Evolutionary conservation across 2,888 invertebrate species (phyloP).

Genomic region (Crioceris asparagi): DNA sequence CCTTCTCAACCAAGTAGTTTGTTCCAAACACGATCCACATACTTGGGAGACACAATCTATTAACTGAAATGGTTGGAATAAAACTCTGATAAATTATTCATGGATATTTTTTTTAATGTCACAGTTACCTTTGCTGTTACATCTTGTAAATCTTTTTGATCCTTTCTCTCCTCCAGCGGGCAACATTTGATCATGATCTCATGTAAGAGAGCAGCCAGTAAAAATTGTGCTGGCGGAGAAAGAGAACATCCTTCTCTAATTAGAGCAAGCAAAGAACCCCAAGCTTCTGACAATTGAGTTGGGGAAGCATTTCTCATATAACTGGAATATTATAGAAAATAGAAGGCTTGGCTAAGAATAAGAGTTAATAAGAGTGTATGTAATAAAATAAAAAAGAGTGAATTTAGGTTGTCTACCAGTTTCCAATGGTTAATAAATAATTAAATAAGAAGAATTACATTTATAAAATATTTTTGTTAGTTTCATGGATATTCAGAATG

Average conservation of each 20-base stretch:
- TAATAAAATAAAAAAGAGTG: too few relatives aligned
- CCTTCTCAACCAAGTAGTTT: constrained; percentile 78
- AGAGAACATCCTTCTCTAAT: constrained; percentile 63
- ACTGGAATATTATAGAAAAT: too few relatives aligned
- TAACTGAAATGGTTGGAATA: constrained; percentile 43
- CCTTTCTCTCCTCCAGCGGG: constrained; percentile 67
- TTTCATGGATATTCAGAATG: too few relatives aligned
- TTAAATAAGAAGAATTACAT: too few relatives aligned
- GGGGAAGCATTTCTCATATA: constrained; percentile 58
- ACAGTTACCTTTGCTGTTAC: constrained; percentile 50
- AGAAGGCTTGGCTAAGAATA: too few relatives aligned
- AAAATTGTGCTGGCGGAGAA: constrained; percentile 67
- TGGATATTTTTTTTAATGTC: neutral
- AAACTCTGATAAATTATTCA: too few relatives aligned
- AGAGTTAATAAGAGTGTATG: too few relatives aligned
- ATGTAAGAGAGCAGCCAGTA: constrained; percentile 66
- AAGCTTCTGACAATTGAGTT: constrained; percentile 63
- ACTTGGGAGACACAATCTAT: constrained; percentile 74
- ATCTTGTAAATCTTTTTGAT: constrained; percentile 70
- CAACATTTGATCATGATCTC: constrained; percentile 73
- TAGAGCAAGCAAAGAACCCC: constrained; percentile 64
- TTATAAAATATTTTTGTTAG: too few relatives aligned
- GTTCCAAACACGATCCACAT: constrained; percentile 82
- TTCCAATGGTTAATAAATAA: too few relatives aligned
- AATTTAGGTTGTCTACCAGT: too few relatives aligned